Evolutionary conservation across 2,113 vertebrate species (phyloP).

Genomic region (Melanotaenia duboulayi): DNA sequence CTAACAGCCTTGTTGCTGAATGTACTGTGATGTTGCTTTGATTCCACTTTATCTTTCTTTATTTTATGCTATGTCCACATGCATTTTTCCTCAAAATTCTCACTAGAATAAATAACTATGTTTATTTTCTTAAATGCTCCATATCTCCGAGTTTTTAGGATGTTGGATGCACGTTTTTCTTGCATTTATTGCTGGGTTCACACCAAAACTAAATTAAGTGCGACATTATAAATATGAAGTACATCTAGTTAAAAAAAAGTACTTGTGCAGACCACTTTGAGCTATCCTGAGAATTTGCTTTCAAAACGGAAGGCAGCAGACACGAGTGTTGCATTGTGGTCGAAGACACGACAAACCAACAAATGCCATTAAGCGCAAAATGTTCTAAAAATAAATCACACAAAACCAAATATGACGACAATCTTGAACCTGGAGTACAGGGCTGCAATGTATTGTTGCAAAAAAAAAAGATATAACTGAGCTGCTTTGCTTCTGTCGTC

Average conservation of each 20-base stretch:
- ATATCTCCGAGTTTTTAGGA: neutral
- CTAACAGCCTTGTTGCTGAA: neutral
- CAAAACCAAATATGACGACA: constrained; percentile 1
- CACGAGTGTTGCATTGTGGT: constrained; percentile 47
- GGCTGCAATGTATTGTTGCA: neutral
- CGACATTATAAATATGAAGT: neutral
- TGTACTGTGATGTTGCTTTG: too few relatives aligned
- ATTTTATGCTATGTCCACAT: neutral
- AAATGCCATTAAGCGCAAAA: neutral
- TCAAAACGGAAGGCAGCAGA: constrained; percentile 57
- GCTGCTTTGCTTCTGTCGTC: neutral
- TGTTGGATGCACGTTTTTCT: neutral
- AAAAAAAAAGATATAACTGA: neutral
- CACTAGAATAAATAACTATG: neutral
- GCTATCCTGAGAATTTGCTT: constrained; percentile 12
- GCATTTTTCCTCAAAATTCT: neutral
- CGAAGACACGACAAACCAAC: constrained; percentile 27
- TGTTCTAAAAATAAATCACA: constrained; percentile 62
- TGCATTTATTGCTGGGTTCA: neutral
- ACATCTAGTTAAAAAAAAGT: neutral
- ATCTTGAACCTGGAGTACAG: neutral
- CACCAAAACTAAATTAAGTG: neutral
- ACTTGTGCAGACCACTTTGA: constrained; percentile 3
- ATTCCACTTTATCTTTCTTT: too few relatives aligned
- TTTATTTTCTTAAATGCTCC: constrained; percentile 15